Evolutionary conservation across 2,888 invertebrate species (phyloP).

Genomic region (Antheraea assamensis): DNA sequence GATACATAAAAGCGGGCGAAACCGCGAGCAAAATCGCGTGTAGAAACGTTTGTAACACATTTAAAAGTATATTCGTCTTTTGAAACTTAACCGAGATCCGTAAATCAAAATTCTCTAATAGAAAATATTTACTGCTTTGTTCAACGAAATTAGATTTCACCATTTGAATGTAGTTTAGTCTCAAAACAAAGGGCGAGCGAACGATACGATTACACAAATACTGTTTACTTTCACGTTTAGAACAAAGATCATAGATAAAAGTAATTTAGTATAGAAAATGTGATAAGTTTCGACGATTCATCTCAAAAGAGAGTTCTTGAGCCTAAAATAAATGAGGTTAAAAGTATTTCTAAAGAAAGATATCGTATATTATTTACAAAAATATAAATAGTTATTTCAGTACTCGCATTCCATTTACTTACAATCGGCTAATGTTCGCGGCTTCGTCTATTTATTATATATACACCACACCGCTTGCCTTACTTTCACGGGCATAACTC

Average conservation of each 20-base stretch:
- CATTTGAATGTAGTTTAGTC: constrained; percentile 2
- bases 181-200: background rate
- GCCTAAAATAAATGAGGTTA: background rate
- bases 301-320: background rate
- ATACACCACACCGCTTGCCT: too few relatives aligned
- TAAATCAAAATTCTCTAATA: constrained; percentile 5
- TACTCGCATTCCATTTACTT: background rate
- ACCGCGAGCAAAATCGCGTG: too few relatives aligned
- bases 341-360: background rate
- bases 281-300: background rate
- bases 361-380: background rate
- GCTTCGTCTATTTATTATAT: too few relatives aligned
- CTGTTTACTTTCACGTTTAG: background rate
- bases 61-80: background rate
- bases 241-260: constrained; percentile 3
- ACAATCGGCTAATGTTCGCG: background rate
- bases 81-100: background rate
- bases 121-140: constrained; percentile 14
- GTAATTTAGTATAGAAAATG: background rate
- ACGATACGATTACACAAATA: constrained; percentile 5
- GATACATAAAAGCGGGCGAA: too few relatives aligned
- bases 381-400: background rate
- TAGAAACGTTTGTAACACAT: too few relatives aligned
- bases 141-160: constrained; percentile 6
- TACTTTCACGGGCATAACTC: too few relatives aligned